Conservation (phyloP, 92 coral and sea anemone species). For the Epizoanthus stellaris region DNA sequence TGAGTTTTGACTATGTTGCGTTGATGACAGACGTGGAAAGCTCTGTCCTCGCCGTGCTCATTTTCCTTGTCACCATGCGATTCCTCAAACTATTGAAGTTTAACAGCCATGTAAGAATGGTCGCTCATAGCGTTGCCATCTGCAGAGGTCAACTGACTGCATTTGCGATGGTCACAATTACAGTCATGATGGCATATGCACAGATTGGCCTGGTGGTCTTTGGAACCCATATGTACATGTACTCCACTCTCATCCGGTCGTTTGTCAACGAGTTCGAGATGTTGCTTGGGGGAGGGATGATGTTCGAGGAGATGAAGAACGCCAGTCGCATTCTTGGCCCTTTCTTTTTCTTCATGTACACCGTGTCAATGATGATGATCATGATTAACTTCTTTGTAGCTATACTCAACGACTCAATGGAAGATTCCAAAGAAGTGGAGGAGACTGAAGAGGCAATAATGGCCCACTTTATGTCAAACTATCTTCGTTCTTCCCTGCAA, state of each 20-base stretch:
- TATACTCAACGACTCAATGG: slow-evolving; percentile 87
- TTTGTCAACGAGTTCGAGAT: slow-evolving; percentile 85
- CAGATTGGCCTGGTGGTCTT: slow-evolving; percentile 77
- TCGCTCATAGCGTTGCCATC: slow-evolving; percentile 61
- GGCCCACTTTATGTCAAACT: slow-evolving; percentile 36
- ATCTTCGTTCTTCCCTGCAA: slow-evolving; percentile 14
- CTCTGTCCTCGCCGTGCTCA: slow-evolving; percentile 67
- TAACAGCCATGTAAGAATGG: slow-evolving; percentile 73
- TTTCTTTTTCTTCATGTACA: slow-evolving; percentile 76
- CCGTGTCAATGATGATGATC: slow-evolving; percentile 68
- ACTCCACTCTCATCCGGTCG: slow-evolving; percentile 72
- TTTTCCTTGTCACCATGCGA: slow-evolving; percentile 83
- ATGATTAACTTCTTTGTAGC: slow-evolving; percentile 89
- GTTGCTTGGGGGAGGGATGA: slow-evolving; percentile 83
- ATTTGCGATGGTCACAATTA: slow-evolving; percentile 60
- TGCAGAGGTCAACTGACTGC: slow-evolving; percentile 63
- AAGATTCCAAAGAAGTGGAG: slow-evolving; percentile 62
- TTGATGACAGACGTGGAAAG: slow-evolving; percentile 74
- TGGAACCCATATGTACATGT: slow-evolving; percentile 69
- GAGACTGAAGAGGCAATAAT: slow-evolving; percentile 31
- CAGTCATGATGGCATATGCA: slow-evolving; percentile 78
- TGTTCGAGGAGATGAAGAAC: slow-evolving; percentile 66
- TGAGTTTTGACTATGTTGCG: slow-evolving; percentile 92
- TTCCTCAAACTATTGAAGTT: slow-evolving; percentile 81
- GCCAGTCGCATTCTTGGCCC: slow-evolving; percentile 78